A percentile compares a stretch with the other conserved stretches of the same genome.
phyloP scores from a whole-genome alignment of 1,140 invertebrate genomes.

The Cyclina sinensis region DNA sequence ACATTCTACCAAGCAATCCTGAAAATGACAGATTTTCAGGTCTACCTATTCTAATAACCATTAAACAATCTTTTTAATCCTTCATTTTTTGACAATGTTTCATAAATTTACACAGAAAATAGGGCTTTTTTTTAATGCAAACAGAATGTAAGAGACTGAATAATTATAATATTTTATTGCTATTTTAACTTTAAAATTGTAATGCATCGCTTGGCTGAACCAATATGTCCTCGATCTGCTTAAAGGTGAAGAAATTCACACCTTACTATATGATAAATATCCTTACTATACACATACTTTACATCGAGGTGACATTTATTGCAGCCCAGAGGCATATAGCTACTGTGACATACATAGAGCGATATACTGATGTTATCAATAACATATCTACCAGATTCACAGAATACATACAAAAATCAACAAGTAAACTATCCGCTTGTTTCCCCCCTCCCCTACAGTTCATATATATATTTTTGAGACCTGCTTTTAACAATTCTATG shows the following conservation, averaged over 20 bases:
- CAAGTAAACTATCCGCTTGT: background rate
- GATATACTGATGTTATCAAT: conserved; percentile 23
- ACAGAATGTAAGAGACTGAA: background rate
- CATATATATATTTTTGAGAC: no score
- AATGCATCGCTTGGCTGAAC: background rate
- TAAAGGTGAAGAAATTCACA: conserved; percentile 62
- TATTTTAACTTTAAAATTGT: background rate
- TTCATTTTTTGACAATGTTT: no score
- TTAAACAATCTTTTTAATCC: no score
- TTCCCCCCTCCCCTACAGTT: no score
- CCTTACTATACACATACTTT: conserved; percentile 39
- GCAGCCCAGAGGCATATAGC: conserved; percentile 29
- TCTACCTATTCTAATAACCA: no score
- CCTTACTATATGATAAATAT: conserved; percentile 56
- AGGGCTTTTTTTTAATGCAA: conserved; percentile 14
- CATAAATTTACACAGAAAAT: no score
- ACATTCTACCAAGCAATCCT: no score
- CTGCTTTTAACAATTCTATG: no score
- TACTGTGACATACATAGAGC: conserved; percentile 30
- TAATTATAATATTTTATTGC: conserved; percentile 21
- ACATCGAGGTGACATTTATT: conserved; percentile 49
- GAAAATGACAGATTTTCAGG: no score
- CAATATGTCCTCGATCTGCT: conserved; percentile 19
- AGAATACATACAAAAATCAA: background rate
- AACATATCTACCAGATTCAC: background rate